Conservation (phyloP, 2,888 invertebrate species). For the Drosophila engyochracea region DNA sequence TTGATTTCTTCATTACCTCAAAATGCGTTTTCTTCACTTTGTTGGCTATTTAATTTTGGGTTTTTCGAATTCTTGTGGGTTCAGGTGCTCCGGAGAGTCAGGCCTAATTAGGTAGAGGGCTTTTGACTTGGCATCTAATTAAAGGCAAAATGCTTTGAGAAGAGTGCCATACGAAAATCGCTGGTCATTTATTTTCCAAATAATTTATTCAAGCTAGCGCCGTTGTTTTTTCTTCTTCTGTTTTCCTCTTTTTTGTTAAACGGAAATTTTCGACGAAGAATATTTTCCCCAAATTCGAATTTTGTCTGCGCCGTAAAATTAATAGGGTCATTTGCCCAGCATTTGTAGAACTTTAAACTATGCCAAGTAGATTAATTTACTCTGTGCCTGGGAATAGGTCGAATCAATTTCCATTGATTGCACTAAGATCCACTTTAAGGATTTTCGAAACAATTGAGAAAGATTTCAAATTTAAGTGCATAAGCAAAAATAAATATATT, state of each 20-base stretch:
- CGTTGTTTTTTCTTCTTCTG: slow-evolving; percentile 12
- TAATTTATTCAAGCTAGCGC: slow-evolving; percentile 65
- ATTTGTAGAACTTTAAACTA: slow-evolving; percentile 29
- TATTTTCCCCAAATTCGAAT: slow-evolving; percentile 8
- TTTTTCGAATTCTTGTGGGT: slow-evolving; percentile 37
- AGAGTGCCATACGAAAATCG: slow-evolving; percentile 32
- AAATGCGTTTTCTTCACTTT: slow-evolving; percentile 7
- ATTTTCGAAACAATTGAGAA: background rate
- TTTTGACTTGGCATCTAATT: slow-evolving; percentile 54
- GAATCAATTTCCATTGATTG: background rate
- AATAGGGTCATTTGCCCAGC: slow-evolving; percentile 76
- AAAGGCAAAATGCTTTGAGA: slow-evolving; percentile 40
- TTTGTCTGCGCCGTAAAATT: slow-evolving; percentile 55
- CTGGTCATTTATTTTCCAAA: slow-evolving; percentile 55
- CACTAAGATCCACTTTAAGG: background rate
- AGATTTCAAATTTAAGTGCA: background rate
- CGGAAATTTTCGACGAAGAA: slow-evolving; percentile 26
- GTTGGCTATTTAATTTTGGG: slow-evolving; percentile 23
- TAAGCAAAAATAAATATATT: background rate
- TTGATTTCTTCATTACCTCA: slow-evolving; percentile 4
- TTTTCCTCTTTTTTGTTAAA: slow-evolving; percentile 14
- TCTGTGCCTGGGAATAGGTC: slow-evolving; percentile 1
- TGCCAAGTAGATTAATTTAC: slow-evolving; percentile 53
- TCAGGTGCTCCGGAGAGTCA: slow-evolving; percentile 54
- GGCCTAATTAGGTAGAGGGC: slow-evolving; percentile 60